phyloP scores from a whole-genome alignment of 1,140 invertebrate species.

The Trialeurodes vaporariorum region DNA sequence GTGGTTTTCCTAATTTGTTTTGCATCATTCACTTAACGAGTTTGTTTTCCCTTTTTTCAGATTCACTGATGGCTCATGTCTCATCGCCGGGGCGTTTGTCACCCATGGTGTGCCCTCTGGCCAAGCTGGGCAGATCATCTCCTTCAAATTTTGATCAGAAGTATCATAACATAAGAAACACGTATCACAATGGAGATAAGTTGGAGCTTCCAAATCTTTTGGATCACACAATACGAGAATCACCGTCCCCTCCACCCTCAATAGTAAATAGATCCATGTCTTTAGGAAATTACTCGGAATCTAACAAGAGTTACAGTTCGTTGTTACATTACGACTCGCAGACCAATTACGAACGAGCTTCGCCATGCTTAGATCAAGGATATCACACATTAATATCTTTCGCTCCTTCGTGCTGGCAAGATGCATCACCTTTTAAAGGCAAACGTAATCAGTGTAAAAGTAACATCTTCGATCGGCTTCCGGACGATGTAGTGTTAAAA shows the following conservation, averaged over 20 bases:
- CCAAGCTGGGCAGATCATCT: slow-evolving; percentile 42
- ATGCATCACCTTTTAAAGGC: slow-evolving; percentile 12
- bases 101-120: slow-evolving; percentile 42
- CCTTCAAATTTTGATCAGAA: slow-evolving; percentile 28
- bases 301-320: not conserved
- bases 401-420: slow-evolving; percentile 30
- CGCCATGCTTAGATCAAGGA: slow-evolving; percentile 55
- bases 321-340: not conserved
- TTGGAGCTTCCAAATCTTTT: slow-evolving; percentile 1
- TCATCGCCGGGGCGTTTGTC: slow-evolving; percentile 30
- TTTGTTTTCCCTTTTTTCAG: not conserved
- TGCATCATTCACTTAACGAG: not conserved
- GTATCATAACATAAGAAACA: slow-evolving; percentile 4
- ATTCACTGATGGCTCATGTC: slow-evolving; percentile 8
- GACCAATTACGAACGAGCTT: slow-evolving; percentile 20
- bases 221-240: not conserved
- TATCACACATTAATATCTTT: slow-evolving; percentile 58
- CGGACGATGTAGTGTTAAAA: slow-evolving; percentile 42
- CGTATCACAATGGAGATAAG: not conserved
- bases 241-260: not conserved
- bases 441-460: slow-evolving; percentile 24
- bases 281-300: not conserved
- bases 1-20: not conserved
- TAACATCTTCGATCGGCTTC: slow-evolving; percentile 36
- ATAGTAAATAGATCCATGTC: not conserved